Percentiles rank a stretch among this genome's conserved stretches.
Evolutionary conservation across 2,888 invertebrate species (phyloP).

Genomic region (Habroteleia sp.): DNA sequence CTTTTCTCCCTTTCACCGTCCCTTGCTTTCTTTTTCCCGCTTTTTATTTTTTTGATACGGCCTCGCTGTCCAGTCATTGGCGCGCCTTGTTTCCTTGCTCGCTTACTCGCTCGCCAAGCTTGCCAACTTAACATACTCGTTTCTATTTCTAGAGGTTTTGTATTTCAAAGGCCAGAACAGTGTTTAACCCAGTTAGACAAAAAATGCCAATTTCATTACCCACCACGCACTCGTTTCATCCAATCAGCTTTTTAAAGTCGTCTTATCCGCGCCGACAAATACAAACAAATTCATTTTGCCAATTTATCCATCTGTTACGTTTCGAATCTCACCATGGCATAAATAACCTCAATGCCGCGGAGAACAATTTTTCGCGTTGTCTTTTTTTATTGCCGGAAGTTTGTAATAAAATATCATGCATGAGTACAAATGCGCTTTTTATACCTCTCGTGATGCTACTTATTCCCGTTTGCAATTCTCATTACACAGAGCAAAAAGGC

Average conservation of each 20-base stretch:
- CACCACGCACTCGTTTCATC: too few species aligned
- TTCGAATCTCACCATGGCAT: too few species aligned
- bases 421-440: conserved; percentile 13
- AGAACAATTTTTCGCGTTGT: too few species aligned
- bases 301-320: too few species aligned
- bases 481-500: neutral
- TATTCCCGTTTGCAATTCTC: conserved; percentile 20
- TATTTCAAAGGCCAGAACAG: neutral
- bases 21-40: neutral
- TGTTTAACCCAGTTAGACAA: conserved; percentile 28
- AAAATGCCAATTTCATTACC: conserved; percentile 1
- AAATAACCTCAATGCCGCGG: too few species aligned
- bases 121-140: conserved; percentile 22
- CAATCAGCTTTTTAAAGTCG: too few species aligned
- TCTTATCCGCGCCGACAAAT: too few species aligned
- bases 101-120: conserved; percentile 21
- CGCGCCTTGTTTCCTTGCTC: conserved; percentile 32
- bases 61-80: conserved; percentile 45
- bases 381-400: too few species aligned
- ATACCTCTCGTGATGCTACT: conserved; percentile 10
- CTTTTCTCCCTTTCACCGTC: neutral
- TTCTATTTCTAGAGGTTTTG: conserved; percentile 3
- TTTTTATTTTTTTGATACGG: conserved; percentile 2
- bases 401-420: too few species aligned
- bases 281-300: too few species aligned